Base-by-base conservation (phyloP, 2,888 invertebrate species). In the Machimus rusticus region DNA sequence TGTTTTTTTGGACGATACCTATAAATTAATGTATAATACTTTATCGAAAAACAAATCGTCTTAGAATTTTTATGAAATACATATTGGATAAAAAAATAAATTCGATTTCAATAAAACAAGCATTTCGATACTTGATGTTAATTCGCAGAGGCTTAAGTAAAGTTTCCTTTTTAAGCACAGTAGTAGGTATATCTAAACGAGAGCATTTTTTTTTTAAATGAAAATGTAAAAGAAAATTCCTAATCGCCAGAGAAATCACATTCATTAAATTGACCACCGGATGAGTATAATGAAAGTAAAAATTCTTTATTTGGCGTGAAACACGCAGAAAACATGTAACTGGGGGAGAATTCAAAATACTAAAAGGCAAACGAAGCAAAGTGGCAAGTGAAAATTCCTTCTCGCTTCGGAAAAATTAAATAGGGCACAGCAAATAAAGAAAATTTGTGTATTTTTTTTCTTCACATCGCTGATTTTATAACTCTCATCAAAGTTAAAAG, bases 221-320 rank as follows among this genome's bases (percentile, higher is more conserved):
- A 66, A 66, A 66, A 66, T 66, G 23, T 12, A 34, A 76, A 76
- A 78, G 43, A 78, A 78, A 78, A 78, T 78, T 78, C 43, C 43
- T 78, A 39, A 39, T 23, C 78, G 78, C 23, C 5, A 78, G 78
- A 39, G 78, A 78, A 78, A 78, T 78, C 43, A 43, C 37, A 39
- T 39, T 77, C 78, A 39, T 43, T 39, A n/a, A 39, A 39, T n/a
- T 78, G 39, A 78, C 43, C 78, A 37, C 19, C 43, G 19, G 39
- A 39, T 78, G 43, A 78, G 43, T 28, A 51, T 79, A 51, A 79
- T 39, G 79, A 79, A 79, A 79, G 79, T 79, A 79, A 79, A 79
- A 79, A 79, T 79, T 79, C 46, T 79, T 34, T 51, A 46, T 51
- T 79, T 46, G 79, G 46, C 28, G 46, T 28, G 51, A 66, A 79